Evolutionary conservation across 2,797 vertebrate genomes (phyloP).

Genomic region (Myoxocephalus aenaeus): DNA sequence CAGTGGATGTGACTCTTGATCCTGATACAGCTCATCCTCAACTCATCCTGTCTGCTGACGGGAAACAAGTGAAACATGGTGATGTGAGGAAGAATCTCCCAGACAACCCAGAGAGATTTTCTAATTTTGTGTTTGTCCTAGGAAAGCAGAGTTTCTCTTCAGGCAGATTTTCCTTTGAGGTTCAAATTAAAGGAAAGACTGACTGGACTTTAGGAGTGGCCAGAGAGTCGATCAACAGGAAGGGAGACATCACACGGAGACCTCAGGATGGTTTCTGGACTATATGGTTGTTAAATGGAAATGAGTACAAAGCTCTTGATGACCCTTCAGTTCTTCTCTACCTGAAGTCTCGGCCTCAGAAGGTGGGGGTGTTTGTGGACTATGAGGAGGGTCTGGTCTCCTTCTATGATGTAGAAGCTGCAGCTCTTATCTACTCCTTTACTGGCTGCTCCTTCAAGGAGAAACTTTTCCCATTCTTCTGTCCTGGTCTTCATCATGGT

Average conservation of each 20-base stretch:
- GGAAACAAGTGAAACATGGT: too few species aligned
- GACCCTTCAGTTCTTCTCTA: rapidly evolving
- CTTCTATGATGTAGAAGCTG: not conserved
- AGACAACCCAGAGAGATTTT: too few species aligned
- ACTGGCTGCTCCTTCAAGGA: conserved; percentile 22
- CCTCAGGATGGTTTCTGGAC: rapidly evolving
- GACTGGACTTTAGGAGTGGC: not conserved
- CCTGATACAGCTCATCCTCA: too few species aligned
- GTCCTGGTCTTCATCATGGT: rapidly evolving
- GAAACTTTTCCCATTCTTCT: not conserved
- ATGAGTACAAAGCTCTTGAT: rapidly evolving
- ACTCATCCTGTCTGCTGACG: too few species aligned
- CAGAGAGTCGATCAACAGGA: conserved; percentile 23
- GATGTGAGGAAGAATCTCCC: too few species aligned
- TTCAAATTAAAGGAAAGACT: conserved; percentile 1
- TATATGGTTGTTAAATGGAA: rapidly evolving
- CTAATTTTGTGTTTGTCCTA: too few species aligned
- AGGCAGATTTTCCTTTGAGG: not conserved
- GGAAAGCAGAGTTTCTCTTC: too few species aligned
- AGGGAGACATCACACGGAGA: rapidly evolving
- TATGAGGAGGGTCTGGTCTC: conserved; percentile 11
- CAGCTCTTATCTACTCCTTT: conserved; percentile 31
- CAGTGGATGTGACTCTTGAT: too few species aligned
- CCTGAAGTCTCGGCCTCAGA: too few species aligned
- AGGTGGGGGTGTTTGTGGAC: not conserved